Base-by-base conservation (phyloP, 2,888 invertebrate species). In the Noctua janthe region DNA sequence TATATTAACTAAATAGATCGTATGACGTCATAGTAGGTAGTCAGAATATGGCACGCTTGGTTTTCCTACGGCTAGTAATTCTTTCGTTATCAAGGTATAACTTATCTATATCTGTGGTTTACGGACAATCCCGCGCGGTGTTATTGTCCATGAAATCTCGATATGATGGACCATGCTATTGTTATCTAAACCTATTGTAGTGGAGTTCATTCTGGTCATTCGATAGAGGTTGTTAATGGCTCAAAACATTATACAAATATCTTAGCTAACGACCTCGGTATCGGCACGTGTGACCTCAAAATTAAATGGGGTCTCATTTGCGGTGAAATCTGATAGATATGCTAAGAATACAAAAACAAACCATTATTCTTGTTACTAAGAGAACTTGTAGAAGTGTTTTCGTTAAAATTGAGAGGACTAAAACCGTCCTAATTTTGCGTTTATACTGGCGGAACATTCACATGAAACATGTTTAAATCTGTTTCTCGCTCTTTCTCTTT, bases 231-330 rank as follows among this genome's bases (percentile, higher is more conserved):
- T 49, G 39, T 35, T 72, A 74, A 35, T 59, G 56, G 20, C 71
- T 70, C 47, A 59, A 66, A 73, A 69, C 69, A 39, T 54, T 84
- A 11, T 3, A 39, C 29, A 78, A 83, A 62, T 35, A 59, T 78
- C 17, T 43, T 2, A 20, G 59, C 51, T 7, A 35, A 35, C 5
- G 51, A 59, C 84, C 39, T 54, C 67, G 15, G 15, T 56, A 29
- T 66, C 20, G 47, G 23, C 11, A 20, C 49, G 20, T 0, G 17
- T 76, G 86, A 67, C 66, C 83, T 76, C 86, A 76, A 49, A 74
- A 49, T 71, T 66, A 71, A 85, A 74, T 67, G 54, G 47, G 51
- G 47, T 84, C 71, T 54, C 17, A 49, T 79, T 79, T n/a, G 29
- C 17, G 29, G 2, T 66, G 17, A 54, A 47, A 62, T 72, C 20